phyloP scores from a whole-genome alignment of 1,140 invertebrate genomes.

The Leptinotarsa undecemlineata region DNA sequence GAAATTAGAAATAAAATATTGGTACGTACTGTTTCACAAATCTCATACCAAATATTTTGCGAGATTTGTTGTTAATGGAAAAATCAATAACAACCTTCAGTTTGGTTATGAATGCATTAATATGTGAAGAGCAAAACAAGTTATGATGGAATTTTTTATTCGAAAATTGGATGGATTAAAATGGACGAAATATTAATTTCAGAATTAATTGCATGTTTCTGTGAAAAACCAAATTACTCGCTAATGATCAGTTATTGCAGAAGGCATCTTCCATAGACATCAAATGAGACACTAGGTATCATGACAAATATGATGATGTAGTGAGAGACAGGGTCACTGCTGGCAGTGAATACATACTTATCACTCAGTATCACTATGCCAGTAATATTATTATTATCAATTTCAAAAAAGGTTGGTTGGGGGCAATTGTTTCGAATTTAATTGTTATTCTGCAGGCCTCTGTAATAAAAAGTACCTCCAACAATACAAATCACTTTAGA shows the following conservation, averaged over 20 bases:
- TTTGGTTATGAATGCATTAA: no score
- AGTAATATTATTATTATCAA: neutral
- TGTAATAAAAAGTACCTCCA: no score
- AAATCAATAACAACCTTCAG: no score
- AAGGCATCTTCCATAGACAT: constrained; percentile 28
- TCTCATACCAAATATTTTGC: no score
- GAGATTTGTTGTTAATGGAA: no score
- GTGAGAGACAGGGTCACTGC: constrained; percentile 53
- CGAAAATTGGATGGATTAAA: neutral
- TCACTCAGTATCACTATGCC: constrained; percentile 2
- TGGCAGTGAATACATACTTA: constrained; percentile 46
- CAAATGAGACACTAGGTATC: constrained; percentile 37
- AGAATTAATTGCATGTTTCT: neutral
- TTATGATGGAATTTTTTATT: neutral
- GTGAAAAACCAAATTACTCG: neutral
- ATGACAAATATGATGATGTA: constrained; percentile 41
- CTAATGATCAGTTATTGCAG: neutral
- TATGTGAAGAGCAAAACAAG: no score
- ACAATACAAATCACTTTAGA: no score
- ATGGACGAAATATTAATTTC: neutral
- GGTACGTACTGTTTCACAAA: no score
- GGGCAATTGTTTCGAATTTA: no score
- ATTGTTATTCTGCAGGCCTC: no score
- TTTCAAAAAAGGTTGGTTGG: no score
- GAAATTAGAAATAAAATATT: no score